Percentiles rank a stretch among this genome's conserved stretches.
Conservation (phyloP, 2,113 vertebrate species). For the Dipodomys spectabilis region DNA sequence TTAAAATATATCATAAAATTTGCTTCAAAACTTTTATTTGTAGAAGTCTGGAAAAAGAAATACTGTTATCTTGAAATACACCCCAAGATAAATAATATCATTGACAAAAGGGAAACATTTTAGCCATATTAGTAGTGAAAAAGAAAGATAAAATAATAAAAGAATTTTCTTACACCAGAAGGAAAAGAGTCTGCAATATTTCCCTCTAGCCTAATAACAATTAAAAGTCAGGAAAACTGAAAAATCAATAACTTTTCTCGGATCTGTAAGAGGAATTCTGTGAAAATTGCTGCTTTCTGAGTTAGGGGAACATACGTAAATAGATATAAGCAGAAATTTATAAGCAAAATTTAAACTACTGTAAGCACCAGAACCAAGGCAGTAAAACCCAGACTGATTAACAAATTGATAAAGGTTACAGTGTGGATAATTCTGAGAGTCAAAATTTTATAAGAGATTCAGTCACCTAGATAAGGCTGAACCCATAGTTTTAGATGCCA, state of each 20-base stretch:
- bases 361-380: background rate
- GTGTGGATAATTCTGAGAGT: background rate
- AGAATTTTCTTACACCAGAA: background rate
- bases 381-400: background rate
- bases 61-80: background rate
- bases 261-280: background rate
- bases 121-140: background rate
- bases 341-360: background rate
- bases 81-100: background rate
- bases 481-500: too few relatives aligned
- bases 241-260: background rate
- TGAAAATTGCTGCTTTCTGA: background rate
- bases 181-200: background rate
- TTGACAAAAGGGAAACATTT: background rate
- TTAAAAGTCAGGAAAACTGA: background rate
- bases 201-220: background rate
- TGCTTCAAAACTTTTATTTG: background rate
- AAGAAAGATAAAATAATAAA: background rate
- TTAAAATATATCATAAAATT: background rate
- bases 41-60: background rate
- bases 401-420: background rate
- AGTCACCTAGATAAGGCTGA: background rate
- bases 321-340: background rate
- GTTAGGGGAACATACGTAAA: background rate
- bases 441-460: background rate